These are phyloP conservation scores for Trachelus iudaicus DNA, from an alignment of 2,888 invertebrate species.

Conservation along the genomic window DNA sequence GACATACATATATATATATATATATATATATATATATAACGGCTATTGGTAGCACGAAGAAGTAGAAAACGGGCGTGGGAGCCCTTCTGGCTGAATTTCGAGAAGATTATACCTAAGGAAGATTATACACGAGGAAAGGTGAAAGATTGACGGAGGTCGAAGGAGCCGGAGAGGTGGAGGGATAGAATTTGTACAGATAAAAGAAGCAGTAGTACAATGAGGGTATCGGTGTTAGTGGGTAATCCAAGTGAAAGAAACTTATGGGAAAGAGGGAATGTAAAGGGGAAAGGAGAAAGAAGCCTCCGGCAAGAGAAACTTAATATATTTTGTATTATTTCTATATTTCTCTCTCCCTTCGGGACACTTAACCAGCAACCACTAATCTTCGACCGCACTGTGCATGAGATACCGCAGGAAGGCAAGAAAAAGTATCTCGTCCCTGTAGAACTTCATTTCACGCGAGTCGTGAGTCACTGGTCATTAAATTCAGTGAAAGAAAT, in stretches of 20 bases:
- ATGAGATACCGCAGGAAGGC: conserved; percentile 25
- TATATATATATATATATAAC: no score
- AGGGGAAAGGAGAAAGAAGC: conserved; percentile 1
- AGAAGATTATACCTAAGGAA: not conserved
- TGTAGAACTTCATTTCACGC: not conserved
- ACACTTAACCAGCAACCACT: conserved; percentile 31
- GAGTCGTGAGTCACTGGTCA: conserved; percentile 3
- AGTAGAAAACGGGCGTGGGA: not conserved
- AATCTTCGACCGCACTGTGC: conserved; percentile 26
- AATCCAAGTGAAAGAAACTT: not conserved
- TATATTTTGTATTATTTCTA: conserved; percentile 31
- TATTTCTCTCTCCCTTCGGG: conserved; percentile 2
- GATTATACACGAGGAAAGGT: not conserved
- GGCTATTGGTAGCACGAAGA: not conserved
- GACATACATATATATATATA: no score
- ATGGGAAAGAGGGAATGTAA: not conserved
- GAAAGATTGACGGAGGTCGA: not conserved
- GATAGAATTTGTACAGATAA: not conserved
- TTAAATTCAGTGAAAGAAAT: conserved; percentile 29
- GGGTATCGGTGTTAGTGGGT: no score
- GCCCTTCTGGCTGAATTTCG: not conserved
- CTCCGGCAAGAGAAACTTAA: conserved; percentile 38
- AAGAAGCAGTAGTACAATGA: not conserved
- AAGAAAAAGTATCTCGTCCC: conserved; percentile 19
- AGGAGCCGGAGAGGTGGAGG: not conserved